Evolutionary conservation across 2,113 vertebrate species (phyloP), one percentile per base, ranked within the genome.

Genomic region (Lota lota): DNA sequence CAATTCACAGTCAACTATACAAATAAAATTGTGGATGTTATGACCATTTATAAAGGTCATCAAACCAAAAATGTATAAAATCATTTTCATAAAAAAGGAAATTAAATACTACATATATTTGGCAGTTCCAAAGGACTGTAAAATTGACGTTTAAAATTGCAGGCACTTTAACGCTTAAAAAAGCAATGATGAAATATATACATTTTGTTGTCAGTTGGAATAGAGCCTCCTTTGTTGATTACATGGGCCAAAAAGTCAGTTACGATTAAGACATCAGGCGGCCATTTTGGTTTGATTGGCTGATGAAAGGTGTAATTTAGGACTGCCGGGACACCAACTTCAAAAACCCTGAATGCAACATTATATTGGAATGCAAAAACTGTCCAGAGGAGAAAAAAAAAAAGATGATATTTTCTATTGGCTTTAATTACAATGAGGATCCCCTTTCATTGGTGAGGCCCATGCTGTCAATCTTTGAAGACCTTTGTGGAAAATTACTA

Each of bases 251-350:
- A 80, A 82, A 80, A 74, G 64, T 68, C 66, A 76, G 77, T 78
- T 75, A 67, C 74, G 63, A 85, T 85, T 85, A 69, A 62, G 73
- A 86, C 80, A 87, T 89, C 90, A 87, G 77, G 67, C 80, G 77
- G 78, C 76, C 81, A 83, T 86, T 89, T 85, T 81, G 74, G 74
- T 83, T 80, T 86, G 87, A 90, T 90, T 89, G 86, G 74, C 76
- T 86, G 89, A 88, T 89, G 88, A 92, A 91, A 91, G 89, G 85
- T 86, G 84, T 88, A 88, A 90, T 90, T 90, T 89, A 36, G 78
- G 74, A 88, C 80, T 79, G 83, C 80, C 75, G 82, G 75, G 77
- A 84, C 85, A 83, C 78, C 73, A 76, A 89, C 87, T 81, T 88
- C 88, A 89, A 90, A 89, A 85, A 84, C 75, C 63, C 79, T 76